These are phyloP conservation scores for Leptestheria dahalacensis DNA, from an alignment of 1,140 invertebrate species.

Conservation along the genomic window DNA sequence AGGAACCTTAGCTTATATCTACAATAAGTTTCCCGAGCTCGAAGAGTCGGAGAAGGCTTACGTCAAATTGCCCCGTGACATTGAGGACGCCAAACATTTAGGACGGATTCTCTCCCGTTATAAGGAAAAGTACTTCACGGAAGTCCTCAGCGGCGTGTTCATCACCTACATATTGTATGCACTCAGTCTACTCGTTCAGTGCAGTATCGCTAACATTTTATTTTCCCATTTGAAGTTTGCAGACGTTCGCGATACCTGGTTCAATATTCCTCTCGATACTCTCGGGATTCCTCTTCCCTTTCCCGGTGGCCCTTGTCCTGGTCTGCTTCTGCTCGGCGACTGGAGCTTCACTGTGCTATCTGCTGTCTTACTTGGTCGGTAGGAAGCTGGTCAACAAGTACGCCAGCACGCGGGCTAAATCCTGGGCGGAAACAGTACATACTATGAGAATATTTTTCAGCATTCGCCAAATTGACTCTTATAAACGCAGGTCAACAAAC, in stretches of 20 bases:
- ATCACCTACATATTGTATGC: conserved; percentile 97
- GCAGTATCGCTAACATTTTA: conserved; percentile 2
- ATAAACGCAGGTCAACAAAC: conserved; percentile 48
- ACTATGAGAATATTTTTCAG: not conserved
- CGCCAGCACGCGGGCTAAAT: conserved; percentile 68
- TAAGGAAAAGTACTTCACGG: conserved; percentile 83
- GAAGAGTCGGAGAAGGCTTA: conserved; percentile 70
- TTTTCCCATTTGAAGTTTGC: conserved; percentile 51
- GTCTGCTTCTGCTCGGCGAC: conserved; percentile 93
- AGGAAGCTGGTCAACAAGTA: conserved; percentile 68
- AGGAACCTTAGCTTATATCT: conserved; percentile 44
- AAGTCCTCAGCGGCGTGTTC: conserved; percentile 79
- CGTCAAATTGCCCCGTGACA: conserved; percentile 80
- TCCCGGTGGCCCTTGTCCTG: conserved; percentile 68
- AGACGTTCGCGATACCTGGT: conserved; percentile 98
- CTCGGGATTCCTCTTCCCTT: conserved; percentile 92
- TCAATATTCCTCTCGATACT: conserved; percentile 95
- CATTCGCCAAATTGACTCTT: not conserved
- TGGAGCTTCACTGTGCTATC: conserved; percentile 89
- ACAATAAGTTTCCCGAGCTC: conserved; percentile 62
- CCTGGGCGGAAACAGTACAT: conserved; percentile 68
- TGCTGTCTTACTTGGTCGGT: conserved; percentile 77
- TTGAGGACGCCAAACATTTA: conserved; percentile 91
- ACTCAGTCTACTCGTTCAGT: conserved; percentile 35
- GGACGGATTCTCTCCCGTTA: conserved; percentile 81